Base-by-base conservation (phyloP, 1,140 invertebrate species). In the Wiebesia pumilae region DNA sequence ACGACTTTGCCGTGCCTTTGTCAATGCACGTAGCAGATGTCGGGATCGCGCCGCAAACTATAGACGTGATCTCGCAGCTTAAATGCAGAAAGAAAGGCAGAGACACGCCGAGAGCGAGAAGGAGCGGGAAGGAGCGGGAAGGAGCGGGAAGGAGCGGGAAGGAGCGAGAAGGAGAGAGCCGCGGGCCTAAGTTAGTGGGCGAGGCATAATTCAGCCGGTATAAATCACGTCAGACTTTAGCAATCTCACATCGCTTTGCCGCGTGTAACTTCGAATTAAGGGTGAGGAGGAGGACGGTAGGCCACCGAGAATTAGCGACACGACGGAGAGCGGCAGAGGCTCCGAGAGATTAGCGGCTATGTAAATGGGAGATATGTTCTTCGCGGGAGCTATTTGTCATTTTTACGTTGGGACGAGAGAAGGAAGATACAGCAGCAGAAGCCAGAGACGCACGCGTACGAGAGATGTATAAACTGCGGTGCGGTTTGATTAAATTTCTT, bases 341-440 rank as follows among this genome's bases (percentile, higher is more conserved):
- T 88, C 62, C 71, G 71, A 88, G 89, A 90, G 90, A 91, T 91
- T 90, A 90, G 87, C 86, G 83, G 87, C 89, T 89, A 90, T 90
- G 90, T 90, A 91, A 90, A 91, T 91, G 85, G 73, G 84, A 90
- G 86, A 73, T 84, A 86, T 38, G 88, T 90, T 86, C 90, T 90
- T 90, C 82, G 88, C 78, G 85, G 69, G 40, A 10, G 87, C 88
- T 89, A 89, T 91, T 90, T 91, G 86, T 90, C 90, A 91, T 91
- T 91, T 91, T 90, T 91, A 87, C 73, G 58, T 85, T 27, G 47
- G 82, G 51, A 67, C 69, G 81, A 71, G 71, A 7, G 21, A 33
- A n/a, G 58, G 67, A 43, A n/a, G 30, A 54, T 43, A 40, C 30
- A 30, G 21, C 7, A 27, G 79, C 35, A 33, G 35, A 73, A 87